Base-by-base conservation (phyloP, 1,140 invertebrate species). In the Coelopa frigida region DNA sequence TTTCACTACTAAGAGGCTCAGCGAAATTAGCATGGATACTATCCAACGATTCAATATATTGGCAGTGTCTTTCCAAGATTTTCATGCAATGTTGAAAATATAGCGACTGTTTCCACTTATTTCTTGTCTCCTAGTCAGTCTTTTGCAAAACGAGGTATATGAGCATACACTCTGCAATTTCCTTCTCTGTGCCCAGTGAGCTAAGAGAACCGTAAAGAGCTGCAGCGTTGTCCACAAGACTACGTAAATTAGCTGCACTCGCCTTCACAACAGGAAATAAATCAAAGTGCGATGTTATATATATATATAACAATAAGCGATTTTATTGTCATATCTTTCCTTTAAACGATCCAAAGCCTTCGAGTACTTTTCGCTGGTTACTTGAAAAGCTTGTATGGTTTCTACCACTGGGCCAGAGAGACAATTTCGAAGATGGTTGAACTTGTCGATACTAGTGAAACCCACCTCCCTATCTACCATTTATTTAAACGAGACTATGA, bases 351-450 rank as follows among this genome's bases (percentile, higher is more conserved):
- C 17, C 2, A 48, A 17, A 1, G 40, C 46, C 33, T 36, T 40
- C 0, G 7, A 1, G 31, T 45, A 50, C 20, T 50, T 50, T 33
- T 50, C 48, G 5, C 36, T 38, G 5, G 48, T 35, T 8, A 50
- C 43, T 20, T 45, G 48, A 35, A 50, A 50, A 4, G 42, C 27
- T 5, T 50, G 24, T 4, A 50, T 22, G 2, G 31, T 45, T 0
- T 18, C 21, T 10, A 40, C 15, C 1, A 44, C 48, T 40, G 32
- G 22, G 17, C 37, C 43, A 24, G 7, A 24, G 4, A 50, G 11
- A 23, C 48, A 50, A 3, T n/a, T 31, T 3, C 40, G 5, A 7
- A 45, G 37, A 41, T 50, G 37, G 7, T 50, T 50, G 14, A 49
- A 49, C 26, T 49, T 49, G 24, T 49, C 42, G 3, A 35, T 35